Base-by-base conservation (phyloP, 2,888 invertebrate genomes). In the Ferdinandea cuprea region DNA sequence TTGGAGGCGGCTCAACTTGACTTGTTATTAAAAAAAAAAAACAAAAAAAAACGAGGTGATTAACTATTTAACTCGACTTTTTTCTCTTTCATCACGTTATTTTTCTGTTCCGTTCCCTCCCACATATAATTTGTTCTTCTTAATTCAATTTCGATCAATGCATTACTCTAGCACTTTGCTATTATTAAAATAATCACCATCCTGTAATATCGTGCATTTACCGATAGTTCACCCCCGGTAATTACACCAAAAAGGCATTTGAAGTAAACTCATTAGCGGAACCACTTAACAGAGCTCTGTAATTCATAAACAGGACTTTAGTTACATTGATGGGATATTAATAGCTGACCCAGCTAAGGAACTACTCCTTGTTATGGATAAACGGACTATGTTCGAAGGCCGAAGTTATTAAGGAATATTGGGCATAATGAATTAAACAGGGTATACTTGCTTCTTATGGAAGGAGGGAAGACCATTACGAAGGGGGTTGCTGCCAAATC, bases 321-420 rank as follows among this genome's bases (percentile, higher is more conserved):
- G 78, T 83, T 73, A 63, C 44, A 61, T 78, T 83, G 78, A 83
- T 83, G 83, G 50, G 83, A 78, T 83, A 83, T 83, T 83, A 83
- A 83, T 83, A 83, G 63, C 72, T 37, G 15, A 21, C 11, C 42
- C 40, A 37, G 15, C 0, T 7, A 15, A 15, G 6, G 17, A 42
- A 8, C n/a, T 19, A 42, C 7, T 61, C 17, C 35, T 58, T 58
- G 42, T 61, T 73, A 50, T 11, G 65, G 58, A 35, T 73, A 73
- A 79, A 69, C 52, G 69, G 17, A n/a, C 42, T 3, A 46, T 42
- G 52, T n/a, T n/a, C n/a, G n/a, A 9, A 21, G 35, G 35, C 52
- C 44, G 30, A 48, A 8, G 32, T 66, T 73, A 71, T 71, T 72
- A 78, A 72, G 28, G 66, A 56, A 63, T 69, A 80, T 80, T 80